A percentile compares a stretch with the other conserved stretches of the same genome.
Evolutionary conservation across 2,888 invertebrate genomes (phyloP).

Genomic region (Acleris sparsana): DNA sequence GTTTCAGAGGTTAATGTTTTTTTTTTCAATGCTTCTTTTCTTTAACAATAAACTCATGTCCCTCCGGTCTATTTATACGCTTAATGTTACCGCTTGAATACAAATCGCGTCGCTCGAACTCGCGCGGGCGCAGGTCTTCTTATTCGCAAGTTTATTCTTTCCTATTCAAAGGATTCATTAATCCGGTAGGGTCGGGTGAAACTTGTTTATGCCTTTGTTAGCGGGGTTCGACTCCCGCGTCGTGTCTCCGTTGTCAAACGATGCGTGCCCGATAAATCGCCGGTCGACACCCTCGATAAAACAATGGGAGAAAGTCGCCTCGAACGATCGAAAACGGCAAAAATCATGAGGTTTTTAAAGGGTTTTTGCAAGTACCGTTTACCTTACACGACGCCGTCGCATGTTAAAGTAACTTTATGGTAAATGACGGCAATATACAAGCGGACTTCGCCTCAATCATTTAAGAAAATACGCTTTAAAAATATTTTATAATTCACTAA

Average conservation of each 20-base stretch:
- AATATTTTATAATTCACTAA: slow-evolving; percentile 21
- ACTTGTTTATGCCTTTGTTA: slow-evolving; percentile 61
- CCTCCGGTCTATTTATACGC: slow-evolving; percentile 23
- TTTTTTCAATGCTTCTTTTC: slow-evolving; percentile 13
- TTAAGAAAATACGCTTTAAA: slow-evolving; percentile 2
- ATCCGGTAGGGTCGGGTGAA: slow-evolving; percentile 50
- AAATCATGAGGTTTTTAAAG: slow-evolving; percentile 30
- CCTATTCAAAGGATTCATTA: slow-evolving; percentile 29
- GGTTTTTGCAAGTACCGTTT: slow-evolving; percentile 29
- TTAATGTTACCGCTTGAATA: slow-evolving; percentile 20
- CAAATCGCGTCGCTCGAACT: slow-evolving; percentile 21
- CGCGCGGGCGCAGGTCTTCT: slow-evolving; percentile 10
- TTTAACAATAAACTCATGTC: slow-evolving; percentile 18
- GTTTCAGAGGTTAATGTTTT: slow-evolving; percentile 10
- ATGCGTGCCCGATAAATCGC: slow-evolving; percentile 73
- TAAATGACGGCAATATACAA: slow-evolving; percentile 13
- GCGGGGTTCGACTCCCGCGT: slow-evolving; percentile 67
- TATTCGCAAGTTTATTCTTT: slow-evolving; percentile 33
- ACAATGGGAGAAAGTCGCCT: slow-evolving; percentile 74
- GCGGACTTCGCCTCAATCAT: slow-evolving; percentile 1
- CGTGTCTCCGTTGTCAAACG: slow-evolving; percentile 66
- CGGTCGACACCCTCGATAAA: slow-evolving; percentile 68
- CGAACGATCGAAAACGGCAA: slow-evolving; percentile 45
- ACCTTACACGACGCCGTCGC: slow-evolving; percentile 26
- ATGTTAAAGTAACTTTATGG: slow-evolving; percentile 28